Percentiles rank a stretch among this genome's conserved stretches.
phyloP scores from a whole-genome alignment of 2,888 invertebrate genomes.

The Plebejus argus region DNA sequence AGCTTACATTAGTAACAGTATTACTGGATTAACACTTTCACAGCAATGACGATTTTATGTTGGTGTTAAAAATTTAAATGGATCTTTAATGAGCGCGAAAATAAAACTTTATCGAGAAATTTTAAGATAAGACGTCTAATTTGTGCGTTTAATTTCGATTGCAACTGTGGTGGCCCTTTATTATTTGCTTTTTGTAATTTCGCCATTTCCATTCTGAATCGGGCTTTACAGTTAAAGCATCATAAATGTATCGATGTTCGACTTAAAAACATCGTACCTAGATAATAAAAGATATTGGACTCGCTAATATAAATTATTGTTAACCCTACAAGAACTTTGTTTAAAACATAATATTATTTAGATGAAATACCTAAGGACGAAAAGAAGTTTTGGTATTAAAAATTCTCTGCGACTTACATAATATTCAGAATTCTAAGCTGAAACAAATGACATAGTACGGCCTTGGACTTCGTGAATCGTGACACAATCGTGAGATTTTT shows the following conservation, averaged over 20 bases:
- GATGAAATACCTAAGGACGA: background rate
- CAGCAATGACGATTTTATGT: background rate
- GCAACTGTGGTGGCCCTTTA: conserved; percentile 20
- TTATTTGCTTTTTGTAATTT: background rate
- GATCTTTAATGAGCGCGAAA: conserved; percentile 8
- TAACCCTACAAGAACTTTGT: too few relatives aligned
- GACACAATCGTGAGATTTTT: conserved; percentile 48
- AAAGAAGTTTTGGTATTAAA: background rate
- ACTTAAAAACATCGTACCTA: too few relatives aligned
- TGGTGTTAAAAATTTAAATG: conserved; percentile 8
- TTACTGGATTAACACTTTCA: conserved; percentile 20
- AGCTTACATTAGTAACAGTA: conserved; percentile 18
- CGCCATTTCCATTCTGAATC: background rate
- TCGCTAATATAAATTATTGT: background rate
- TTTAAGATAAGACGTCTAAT: background rate
- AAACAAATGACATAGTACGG: conserved; percentile 50
- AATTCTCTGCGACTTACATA: background rate
- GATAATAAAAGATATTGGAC: background rate
- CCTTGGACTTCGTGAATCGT: conserved; percentile 70
- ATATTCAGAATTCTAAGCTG: conserved; percentile 45
- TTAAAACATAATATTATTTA: too few relatives aligned
- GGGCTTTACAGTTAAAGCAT: background rate
- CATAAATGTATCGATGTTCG: background rate
- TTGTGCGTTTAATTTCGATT: conserved; percentile 19
- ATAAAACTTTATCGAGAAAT: conserved; percentile 15